These are phyloP conservation scores for Pomatostomus ruficeps DNA, from an alignment of 2,113 vertebrate species.

Conservation along the genomic window DNA sequence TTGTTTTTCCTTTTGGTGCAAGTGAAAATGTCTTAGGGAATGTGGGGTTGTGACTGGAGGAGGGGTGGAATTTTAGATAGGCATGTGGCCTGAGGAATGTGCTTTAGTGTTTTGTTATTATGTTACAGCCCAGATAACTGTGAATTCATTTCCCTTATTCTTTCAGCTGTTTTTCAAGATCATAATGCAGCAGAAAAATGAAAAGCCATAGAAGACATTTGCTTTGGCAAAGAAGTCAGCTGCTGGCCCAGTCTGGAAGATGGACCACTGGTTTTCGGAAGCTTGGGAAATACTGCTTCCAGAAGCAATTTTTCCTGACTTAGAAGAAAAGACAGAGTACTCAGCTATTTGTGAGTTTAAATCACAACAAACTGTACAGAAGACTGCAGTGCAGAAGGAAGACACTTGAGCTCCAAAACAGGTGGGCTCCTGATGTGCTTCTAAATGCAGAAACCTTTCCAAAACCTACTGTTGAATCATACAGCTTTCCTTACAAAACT, in stretches of 20 bases:
- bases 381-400: constrained; percentile 17
- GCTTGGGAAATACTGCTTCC: constrained; percentile 62
- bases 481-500: constrained; percentile 24
- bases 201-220: constrained; percentile 64
- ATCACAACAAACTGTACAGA: not conserved
- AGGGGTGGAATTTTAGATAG: not conserved
- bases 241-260: constrained; percentile 57
- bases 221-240: constrained; percentile 59
- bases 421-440: constrained; percentile 30
- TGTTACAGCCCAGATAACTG: not conserved
- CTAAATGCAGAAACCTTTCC: constrained; percentile 27
- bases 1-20: not conserved
- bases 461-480: not conserved
- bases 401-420: constrained; percentile 31
- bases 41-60: not conserved
- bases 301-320: constrained; percentile 49
- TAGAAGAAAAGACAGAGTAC: constrained; percentile 29
- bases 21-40: not conserved
- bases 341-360: not conserved
- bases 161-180: constrained; percentile 66
- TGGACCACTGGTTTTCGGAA: constrained; percentile 63
- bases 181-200: constrained; percentile 79
- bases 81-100: not conserved
- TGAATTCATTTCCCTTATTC: constrained; percentile 32
- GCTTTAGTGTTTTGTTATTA: not conserved